Evolutionary conservation across 2,797 vertebrate genomes (phyloP).

Genomic region (Tauraco hartlaubi): DNA sequence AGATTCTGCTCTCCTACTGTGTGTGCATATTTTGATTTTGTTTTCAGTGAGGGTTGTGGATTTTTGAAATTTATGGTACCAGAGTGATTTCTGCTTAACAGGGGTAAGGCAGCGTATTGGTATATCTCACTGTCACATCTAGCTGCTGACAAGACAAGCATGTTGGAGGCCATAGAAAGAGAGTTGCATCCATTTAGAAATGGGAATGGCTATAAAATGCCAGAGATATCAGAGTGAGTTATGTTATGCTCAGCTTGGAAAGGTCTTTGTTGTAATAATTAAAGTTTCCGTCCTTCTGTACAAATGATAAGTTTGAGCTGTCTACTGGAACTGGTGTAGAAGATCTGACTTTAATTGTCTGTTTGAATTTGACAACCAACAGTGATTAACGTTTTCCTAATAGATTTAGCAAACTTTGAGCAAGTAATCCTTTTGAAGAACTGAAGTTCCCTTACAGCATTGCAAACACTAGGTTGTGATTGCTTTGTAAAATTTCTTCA

Average conservation of each 20-base stretch:
- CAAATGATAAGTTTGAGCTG: neutral
- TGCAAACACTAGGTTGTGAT: neutral
- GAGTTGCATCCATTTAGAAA: neutral
- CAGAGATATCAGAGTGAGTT: neutral
- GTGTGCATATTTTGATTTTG: neutral
- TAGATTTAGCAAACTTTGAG: neutral
- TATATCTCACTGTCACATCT: neutral
- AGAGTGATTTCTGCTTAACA: neutral
- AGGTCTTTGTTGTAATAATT: neutral
- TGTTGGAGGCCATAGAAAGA: neutral
- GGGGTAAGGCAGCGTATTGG: neutral
- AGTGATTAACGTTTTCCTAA: neutral
- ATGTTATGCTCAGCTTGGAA: neutral
- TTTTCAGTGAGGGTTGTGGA: neutral
- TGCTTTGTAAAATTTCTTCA: neutral
- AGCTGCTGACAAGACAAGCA: neutral
- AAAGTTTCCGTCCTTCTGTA: neutral
- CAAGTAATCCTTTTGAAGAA: neutral
- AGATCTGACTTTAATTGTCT: neutral
- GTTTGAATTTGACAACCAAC: neutral
- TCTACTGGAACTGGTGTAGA: neutral
- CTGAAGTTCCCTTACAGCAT: neutral
- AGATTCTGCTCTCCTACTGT: neutral
- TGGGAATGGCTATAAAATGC: neutral
- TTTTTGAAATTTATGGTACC: neutral